A percentile compares a stretch with the other conserved stretches of the same genome.
phyloP scores from a whole-genome alignment of 30 jellyfish, hydroid and myxozoan genomes.

The Nemopilema nomurai region DNA sequence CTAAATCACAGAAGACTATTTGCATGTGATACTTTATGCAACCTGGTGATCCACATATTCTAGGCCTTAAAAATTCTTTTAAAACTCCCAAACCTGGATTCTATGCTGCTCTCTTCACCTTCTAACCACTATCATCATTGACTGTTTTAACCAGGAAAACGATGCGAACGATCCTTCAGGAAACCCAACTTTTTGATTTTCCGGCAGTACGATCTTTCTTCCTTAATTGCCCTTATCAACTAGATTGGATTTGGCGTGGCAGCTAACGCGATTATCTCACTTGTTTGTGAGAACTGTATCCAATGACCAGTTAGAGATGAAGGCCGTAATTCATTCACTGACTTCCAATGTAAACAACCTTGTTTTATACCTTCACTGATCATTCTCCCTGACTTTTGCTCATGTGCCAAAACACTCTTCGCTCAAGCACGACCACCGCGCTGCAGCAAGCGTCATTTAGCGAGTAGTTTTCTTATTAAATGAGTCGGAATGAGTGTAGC shows the following conservation, averaged over 20 bases:
- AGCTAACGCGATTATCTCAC: conserved; percentile 62
- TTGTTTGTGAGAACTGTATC: conserved; percentile 43
- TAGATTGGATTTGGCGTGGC: conserved; percentile 18
- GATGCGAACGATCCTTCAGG: neutral
- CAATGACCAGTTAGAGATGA: conserved; percentile 35
- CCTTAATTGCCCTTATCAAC: conserved; percentile 1
- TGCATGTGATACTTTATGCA: neutral
- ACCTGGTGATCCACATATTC: too few species aligned
- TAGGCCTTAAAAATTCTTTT: neutral
- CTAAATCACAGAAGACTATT: neutral
- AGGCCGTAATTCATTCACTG: conserved; percentile 49
- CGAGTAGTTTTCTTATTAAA: too few species aligned
- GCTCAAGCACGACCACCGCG: neutral
- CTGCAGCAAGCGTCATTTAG: neutral
- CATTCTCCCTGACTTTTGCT: neutral
- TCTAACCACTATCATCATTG: neutral
- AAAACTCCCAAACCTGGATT: neutral
- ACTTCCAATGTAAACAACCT: conserved; percentile 30
- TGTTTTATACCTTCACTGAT: neutral
- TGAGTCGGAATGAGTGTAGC: too few species aligned
- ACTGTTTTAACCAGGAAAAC: neutral
- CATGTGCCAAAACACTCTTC: neutral
- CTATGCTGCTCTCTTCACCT: neutral
- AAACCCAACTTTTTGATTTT: neutral
- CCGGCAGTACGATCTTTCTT: neutral